Evolutionary conservation across 2,113 vertebrate species (phyloP).

Genomic region (Oxyruncus cristatus): DNA sequence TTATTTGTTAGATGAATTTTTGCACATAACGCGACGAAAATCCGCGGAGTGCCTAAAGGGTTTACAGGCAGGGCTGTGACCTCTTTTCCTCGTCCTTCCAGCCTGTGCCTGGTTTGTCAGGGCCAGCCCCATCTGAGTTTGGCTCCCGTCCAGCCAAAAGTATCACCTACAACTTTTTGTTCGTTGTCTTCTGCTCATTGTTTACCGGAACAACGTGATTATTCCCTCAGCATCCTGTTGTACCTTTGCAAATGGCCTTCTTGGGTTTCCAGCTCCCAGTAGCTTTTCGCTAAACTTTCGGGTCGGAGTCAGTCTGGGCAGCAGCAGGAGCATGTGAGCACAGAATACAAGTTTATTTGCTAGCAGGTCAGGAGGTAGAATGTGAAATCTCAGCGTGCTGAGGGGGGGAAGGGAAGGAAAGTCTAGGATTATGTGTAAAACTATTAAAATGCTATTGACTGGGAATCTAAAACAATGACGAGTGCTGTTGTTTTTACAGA

Average conservation of each 20-base stretch:
- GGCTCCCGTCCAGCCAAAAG: not conserved
- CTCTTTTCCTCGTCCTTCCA: not conserved
- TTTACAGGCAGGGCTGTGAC: not conserved
- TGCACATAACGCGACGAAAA: accelerated
- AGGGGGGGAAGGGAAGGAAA: conserved; percentile 6
- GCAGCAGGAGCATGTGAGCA: not conserved
- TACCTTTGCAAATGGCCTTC: not conserved
- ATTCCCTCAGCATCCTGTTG: not conserved
- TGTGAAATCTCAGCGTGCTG: not conserved
- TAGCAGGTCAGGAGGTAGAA: not conserved
- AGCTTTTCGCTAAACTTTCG: not conserved
- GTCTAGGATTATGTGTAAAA: conserved; percentile 57
- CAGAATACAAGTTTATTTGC: not conserved
- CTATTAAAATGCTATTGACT: conserved; percentile 64
- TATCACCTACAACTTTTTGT: not conserved
- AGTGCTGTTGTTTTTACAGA: conserved; percentile 76
- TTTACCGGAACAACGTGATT: not conserved
- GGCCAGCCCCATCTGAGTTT: not conserved
- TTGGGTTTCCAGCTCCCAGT: not conserved
- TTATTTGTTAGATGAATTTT: not conserved
- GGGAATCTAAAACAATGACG: conserved; percentile 58
- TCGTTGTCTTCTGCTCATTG: conserved; percentile 11
- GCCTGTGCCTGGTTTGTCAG: not conserved
- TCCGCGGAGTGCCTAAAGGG: accelerated
- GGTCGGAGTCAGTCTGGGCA: not conserved